phyloP scores from a whole-genome alignment of 2,888 invertebrate species.

The Lutraria lutraria region DNA sequence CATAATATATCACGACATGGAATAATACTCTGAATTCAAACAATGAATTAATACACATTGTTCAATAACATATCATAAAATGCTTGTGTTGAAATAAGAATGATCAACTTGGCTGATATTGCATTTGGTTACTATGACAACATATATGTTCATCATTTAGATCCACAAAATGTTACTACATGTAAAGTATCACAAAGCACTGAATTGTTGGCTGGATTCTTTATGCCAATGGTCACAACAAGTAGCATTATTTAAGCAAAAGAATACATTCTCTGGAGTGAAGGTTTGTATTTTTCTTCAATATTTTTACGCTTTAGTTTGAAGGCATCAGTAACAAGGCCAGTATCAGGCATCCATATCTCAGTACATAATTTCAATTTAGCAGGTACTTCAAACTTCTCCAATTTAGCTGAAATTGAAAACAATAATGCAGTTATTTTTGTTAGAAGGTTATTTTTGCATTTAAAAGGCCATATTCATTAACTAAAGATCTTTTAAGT shows the following conservation, averaged over 20 bases:
- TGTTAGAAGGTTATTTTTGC: neutral
- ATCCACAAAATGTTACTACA: neutral
- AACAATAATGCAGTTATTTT: neutral
- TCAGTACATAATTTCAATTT: conserved; percentile 95
- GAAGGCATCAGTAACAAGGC: conserved; percentile 98
- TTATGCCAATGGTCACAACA: neutral
- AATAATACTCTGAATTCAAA: neutral
- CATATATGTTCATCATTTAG: neutral
- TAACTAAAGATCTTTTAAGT: too few relatives aligned
- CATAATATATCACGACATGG: neutral
- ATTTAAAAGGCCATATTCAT: too few relatives aligned
- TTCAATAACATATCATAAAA: neutral
- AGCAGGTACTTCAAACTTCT: conserved; percentile 96
- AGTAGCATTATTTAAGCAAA: conserved; percentile 27
- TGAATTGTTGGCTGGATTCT: neutral
- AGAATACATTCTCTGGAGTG: conserved; percentile 95
- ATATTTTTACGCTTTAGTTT: conserved; percentile 99
- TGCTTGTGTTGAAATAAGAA: neutral
- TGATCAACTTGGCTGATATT: neutral
- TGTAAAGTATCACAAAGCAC: neutral
- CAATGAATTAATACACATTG: neutral
- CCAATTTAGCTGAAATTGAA: conserved; percentile 91
- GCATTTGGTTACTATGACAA: neutral
- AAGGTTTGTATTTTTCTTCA: conserved; percentile 96
- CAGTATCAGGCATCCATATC: conserved; percentile 99